phyloP scores from a whole-genome alignment of 2,113 vertebrate species.

The Natator depressus region DNA sequence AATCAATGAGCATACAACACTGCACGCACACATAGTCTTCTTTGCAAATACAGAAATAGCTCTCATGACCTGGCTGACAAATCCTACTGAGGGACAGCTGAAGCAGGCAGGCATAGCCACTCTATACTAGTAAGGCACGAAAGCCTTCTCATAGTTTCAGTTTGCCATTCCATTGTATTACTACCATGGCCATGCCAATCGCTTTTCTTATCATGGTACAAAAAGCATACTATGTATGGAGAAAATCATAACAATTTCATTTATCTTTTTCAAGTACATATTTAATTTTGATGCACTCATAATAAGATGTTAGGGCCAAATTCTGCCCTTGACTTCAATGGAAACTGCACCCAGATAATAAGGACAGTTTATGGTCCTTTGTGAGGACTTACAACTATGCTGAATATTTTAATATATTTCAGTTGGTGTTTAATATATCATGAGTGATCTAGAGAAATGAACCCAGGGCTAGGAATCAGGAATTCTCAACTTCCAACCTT shows the following conservation, averaged over 20 bases:
- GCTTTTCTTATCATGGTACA: constrained; percentile 25
- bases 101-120: constrained; percentile 57
- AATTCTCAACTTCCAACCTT: background rate
- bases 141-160: constrained; percentile 66
- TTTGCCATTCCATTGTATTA: constrained; percentile 71
- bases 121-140: constrained; percentile 63
- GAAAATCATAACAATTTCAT: constrained; percentile 12
- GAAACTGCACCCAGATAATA: background rate
- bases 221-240: constrained; percentile 31
- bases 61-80: constrained; percentile 67
- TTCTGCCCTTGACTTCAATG: background rate
- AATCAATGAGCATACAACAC: constrained; percentile 54
- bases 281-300: background rate
- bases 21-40: constrained; percentile 37
- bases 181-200: constrained; percentile 53
- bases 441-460: background rate
- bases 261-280: constrained; percentile 2
- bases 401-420: accelerated
- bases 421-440: accelerated
- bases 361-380: background rate
- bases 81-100: constrained; percentile 71
- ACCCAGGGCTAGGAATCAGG: background rate
- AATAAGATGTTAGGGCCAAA: background rate
- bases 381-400: background rate
- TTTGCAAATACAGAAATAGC: constrained; percentile 73